Percentiles rank a stretch among this genome's conserved stretches.
These are phyloP conservation scores for Ptilonorhynchus violaceus DNA, from an alignment of 2,113 vertebrate genomes.

Conservation along the genomic window DNA sequence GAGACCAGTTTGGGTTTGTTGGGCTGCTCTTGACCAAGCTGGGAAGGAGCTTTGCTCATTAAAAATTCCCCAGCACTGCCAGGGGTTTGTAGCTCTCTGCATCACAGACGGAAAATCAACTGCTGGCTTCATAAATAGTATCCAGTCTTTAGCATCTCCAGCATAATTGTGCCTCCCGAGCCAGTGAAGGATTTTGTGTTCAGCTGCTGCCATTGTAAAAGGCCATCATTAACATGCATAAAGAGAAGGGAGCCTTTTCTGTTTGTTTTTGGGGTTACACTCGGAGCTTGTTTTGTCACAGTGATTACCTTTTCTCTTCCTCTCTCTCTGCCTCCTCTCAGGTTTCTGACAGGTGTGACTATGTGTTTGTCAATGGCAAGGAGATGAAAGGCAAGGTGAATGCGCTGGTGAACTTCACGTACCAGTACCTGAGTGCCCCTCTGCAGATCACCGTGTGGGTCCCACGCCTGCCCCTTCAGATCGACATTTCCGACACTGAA, in stretches of 20 bases:
- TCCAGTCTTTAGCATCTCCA: not conserved
- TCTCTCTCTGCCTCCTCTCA: not conserved
- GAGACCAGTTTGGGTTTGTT: not conserved
- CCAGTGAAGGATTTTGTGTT: not conserved
- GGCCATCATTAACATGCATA: not conserved
- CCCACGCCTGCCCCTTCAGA: slow-evolving; percentile 93
- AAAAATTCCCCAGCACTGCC: not conserved
- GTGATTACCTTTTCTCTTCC: not conserved
- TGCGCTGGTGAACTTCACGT: slow-evolving; percentile 89
- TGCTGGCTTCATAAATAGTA: not conserved
- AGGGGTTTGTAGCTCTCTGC: not conserved
- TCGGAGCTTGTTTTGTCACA: not conserved
- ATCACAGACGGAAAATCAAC: not conserved
- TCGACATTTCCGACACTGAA: slow-evolving; percentile 93
- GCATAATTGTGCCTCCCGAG: not conserved
- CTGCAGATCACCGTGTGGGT: slow-evolving; percentile 91
- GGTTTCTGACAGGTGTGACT: slow-evolving; percentile 95
- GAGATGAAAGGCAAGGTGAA: slow-evolving; percentile 91
- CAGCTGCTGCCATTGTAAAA: not conserved
- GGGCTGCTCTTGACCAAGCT: not conserved
- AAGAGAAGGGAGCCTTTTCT: not conserved
- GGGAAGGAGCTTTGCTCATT: not conserved
- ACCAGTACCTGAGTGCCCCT: slow-evolving; percentile 85
- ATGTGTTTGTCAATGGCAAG: slow-evolving; percentile 93
- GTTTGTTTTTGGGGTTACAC: not conserved